Conservation (phyloP, 2,888 invertebrate genomes). For the Cheilosia scutellata region DNA sequence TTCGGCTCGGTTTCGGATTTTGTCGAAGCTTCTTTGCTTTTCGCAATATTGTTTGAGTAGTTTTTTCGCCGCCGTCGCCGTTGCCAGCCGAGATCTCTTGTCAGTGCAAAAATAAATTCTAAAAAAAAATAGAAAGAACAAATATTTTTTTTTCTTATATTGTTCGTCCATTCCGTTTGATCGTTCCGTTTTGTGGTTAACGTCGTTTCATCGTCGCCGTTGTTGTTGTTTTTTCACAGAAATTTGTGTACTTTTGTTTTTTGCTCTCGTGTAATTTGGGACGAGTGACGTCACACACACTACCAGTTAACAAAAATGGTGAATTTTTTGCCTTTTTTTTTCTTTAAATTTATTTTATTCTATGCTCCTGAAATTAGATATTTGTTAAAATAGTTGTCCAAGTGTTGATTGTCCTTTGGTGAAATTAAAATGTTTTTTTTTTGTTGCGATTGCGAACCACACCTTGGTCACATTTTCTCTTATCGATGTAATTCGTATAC, state of each 20-base stretch:
- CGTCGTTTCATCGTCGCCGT: conserved; percentile 42
- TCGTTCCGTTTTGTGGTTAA: conserved; percentile 57
- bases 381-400: neutral
- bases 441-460: conserved; percentile 59
- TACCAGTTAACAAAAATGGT: conserved; percentile 70
- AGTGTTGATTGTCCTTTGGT: conserved; percentile 6
- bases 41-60: conserved; percentile 73
- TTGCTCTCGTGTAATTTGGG: conserved; percentile 64
- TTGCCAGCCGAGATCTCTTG: conserved; percentile 60
- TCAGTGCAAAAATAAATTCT: conserved; percentile 14
- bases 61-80: conserved; percentile 73
- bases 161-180: conserved; percentile 59
- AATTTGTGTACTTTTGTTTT: conserved; percentile 36
- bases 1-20: neutral
- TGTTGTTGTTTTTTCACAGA: conserved; percentile 19
- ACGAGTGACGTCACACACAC: conserved; percentile 71
- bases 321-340: conserved; percentile 48
- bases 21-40: conserved; percentile 50
- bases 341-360: conserved; percentile 5
- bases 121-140: conserved; percentile 19
- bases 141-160: conserved; percentile 26
- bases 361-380: neutral
- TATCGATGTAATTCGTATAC: conserved; percentile 44
- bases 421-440: neutral
- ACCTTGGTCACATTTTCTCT: conserved; percentile 68